These are phyloP conservation scores for Myiopsitta monachus DNA, from an alignment of 2,113 vertebrate genomes.

Conservation along the genomic window DNA sequence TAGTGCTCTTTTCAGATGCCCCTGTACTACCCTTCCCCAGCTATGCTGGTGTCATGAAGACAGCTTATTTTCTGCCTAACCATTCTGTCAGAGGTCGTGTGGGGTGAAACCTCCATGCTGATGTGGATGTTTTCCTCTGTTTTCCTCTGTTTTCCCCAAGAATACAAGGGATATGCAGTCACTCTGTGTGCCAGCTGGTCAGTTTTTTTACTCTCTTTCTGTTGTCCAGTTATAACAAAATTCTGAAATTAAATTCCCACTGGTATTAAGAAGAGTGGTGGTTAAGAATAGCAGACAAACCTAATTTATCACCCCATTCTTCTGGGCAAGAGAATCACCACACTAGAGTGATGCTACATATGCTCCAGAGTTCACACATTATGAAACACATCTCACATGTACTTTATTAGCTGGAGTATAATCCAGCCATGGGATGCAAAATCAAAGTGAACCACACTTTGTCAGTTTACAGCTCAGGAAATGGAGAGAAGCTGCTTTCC, in stretches of 20 bases:
- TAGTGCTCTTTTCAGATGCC: background rate
- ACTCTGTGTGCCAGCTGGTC: background rate
- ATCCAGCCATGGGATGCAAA: constrained; percentile 33
- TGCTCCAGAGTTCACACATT: constrained; percentile 52
- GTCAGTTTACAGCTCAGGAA: constrained; percentile 59
- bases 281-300: constrained; percentile 12
- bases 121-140: background rate
- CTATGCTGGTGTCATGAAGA: background rate
- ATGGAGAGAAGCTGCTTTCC: constrained; percentile 56
- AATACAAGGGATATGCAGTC: background rate
- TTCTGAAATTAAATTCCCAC: background rate
- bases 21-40: background rate
- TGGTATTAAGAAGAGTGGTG: background rate
- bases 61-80: background rate
- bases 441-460: constrained; percentile 48
- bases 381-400: constrained; percentile 30
- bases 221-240: background rate
- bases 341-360: background rate
- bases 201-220: background rate
- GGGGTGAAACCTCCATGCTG: background rate
- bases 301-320: background rate
- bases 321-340: fast-evolving
- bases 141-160: background rate
- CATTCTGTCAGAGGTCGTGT: background rate
- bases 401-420: constrained; percentile 44